Conservation (phyloP, 2,888 invertebrate species). For the Antheraea assamensis region DNA sequence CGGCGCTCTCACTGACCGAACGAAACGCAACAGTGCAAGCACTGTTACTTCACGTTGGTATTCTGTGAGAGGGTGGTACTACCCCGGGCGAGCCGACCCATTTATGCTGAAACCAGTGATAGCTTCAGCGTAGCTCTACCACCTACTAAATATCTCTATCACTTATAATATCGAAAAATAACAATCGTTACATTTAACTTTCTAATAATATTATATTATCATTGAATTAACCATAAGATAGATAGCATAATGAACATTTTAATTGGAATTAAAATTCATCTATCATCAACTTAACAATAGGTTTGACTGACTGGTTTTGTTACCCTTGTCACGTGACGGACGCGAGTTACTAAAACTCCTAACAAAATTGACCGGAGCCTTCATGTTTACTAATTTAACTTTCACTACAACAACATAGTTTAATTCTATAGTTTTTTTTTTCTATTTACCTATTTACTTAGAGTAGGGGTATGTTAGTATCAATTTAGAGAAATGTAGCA, state of each 20-base stretch:
- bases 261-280: constrained; percentile 14
- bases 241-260: not conserved
- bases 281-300: constrained; percentile 18
- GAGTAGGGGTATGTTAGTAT: not conserved
- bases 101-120: too few species aligned
- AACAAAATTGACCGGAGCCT: constrained; percentile 19
- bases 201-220: constrained; percentile 10
- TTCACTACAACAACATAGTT: constrained; percentile 15
- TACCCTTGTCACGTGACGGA: constrained; percentile 23
- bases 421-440: constrained; percentile 20
- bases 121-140: too few species aligned
- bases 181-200: too few species aligned
- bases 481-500: not conserved
- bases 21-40: too few species aligned
- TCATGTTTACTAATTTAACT: constrained; percentile 18
- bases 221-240: not conserved
- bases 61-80: too few species aligned
- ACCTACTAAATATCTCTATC: too few species aligned
- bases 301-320: constrained; percentile 17
- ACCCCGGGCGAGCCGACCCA: too few species aligned
- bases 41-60: too few species aligned
- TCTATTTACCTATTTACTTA: constrained; percentile 6
- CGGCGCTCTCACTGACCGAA: too few species aligned
- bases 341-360: constrained; percentile 15
- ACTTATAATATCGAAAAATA: too few species aligned